A percentile compares a stretch with the other conserved stretches of the same genome.
Conservation (phyloP, 2,797 vertebrate species). For the Pseudomugil tenellus region DNA sequence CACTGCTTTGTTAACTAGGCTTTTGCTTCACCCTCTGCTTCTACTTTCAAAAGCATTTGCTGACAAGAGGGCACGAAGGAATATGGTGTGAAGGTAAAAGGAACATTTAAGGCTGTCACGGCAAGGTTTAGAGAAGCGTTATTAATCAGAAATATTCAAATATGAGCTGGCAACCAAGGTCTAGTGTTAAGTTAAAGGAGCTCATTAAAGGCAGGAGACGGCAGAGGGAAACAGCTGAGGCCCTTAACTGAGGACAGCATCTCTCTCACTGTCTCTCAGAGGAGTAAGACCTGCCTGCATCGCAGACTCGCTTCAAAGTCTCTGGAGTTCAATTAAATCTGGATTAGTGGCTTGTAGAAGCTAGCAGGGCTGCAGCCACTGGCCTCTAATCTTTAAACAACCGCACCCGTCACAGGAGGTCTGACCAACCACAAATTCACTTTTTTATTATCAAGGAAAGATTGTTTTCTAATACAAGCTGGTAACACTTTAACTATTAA, state of each 20-base stretch:
- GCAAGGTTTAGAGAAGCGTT: slow-evolving; percentile 47
- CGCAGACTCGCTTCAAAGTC: slow-evolving; percentile 94
- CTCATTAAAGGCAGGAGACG: slow-evolving; percentile 83
- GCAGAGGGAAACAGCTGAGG: slow-evolving; percentile 83
- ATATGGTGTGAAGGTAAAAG: slow-evolving; percentile 52
- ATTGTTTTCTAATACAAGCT: neutral
- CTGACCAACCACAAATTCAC: slow-evolving; percentile 78
- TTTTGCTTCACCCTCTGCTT: slow-evolving; percentile 70
- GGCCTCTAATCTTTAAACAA: slow-evolving; percentile 80
- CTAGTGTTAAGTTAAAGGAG: slow-evolving; percentile 65
- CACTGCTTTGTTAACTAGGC: slow-evolving; percentile 67
- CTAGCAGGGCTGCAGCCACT: slow-evolving; percentile 80
- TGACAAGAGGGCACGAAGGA: slow-evolving; percentile 59
- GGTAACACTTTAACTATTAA: neutral
- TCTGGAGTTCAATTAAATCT: slow-evolving; percentile 99
- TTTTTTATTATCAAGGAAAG: slow-evolving; percentile 4
- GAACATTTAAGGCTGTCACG: slow-evolving; percentile 62
- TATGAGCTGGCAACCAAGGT: slow-evolving; percentile 45
- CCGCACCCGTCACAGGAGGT: slow-evolving; percentile 80
- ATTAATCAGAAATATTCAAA: slow-evolving; percentile 84
- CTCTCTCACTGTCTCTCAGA: slow-evolving; percentile 57
- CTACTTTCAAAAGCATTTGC: slow-evolving; percentile 44
- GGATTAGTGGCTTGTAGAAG: slow-evolving; percentile 91
- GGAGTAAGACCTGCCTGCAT: slow-evolving; percentile 85
- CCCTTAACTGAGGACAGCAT: slow-evolving; percentile 71